These are phyloP conservation scores for Anguilla pacifica DNA, from an alignment of 2,797 vertebrate genomes.

Conservation along the genomic window DNA sequence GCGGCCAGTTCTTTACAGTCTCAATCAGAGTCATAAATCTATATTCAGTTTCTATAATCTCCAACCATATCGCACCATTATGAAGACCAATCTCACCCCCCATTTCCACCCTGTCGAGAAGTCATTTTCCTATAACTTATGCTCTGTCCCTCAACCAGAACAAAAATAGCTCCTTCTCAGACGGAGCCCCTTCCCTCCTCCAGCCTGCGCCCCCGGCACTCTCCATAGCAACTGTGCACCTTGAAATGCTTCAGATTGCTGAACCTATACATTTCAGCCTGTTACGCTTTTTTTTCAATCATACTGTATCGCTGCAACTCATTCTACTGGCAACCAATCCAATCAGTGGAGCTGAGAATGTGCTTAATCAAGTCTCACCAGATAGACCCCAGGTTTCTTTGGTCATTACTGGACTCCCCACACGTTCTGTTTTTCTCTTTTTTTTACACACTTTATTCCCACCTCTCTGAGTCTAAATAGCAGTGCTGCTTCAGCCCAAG, in stretches of 20 bases:
- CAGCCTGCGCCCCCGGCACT: not conserved
- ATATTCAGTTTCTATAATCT: slow-evolving; percentile 29
- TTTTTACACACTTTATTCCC: not conserved
- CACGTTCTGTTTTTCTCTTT: not conserved
- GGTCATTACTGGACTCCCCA: slow-evolving; percentile 9
- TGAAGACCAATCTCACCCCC: slow-evolving; percentile 21
- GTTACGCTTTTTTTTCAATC: not conserved
- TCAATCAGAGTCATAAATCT: slow-evolving; percentile 30
- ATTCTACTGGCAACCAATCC: slow-evolving; percentile 7
- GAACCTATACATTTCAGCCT: not conserved
- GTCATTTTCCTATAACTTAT: slow-evolving; percentile 10
- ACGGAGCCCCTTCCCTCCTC: not conserved
- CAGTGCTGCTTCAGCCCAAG: not conserved
- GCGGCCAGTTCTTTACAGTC: not conserved
- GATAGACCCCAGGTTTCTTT: slow-evolving; percentile 3
- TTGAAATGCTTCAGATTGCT: not conserved
- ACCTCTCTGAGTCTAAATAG: not conserved
- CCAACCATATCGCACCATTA: slow-evolving; percentile 20
- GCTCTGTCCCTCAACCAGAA: not conserved
- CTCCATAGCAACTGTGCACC: slow-evolving; percentile 21
- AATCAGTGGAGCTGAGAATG: slow-evolving; percentile 1
- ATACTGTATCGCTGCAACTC: not conserved
- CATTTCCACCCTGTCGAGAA: not conserved
- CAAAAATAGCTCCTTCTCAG: slow-evolving; percentile 1
- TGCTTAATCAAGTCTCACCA: slow-evolving; percentile 10